These are phyloP conservation scores for Pelochelys cantorii DNA, from an alignment of 2,797 vertebrate genomes.

Conservation along the genomic window DNA sequence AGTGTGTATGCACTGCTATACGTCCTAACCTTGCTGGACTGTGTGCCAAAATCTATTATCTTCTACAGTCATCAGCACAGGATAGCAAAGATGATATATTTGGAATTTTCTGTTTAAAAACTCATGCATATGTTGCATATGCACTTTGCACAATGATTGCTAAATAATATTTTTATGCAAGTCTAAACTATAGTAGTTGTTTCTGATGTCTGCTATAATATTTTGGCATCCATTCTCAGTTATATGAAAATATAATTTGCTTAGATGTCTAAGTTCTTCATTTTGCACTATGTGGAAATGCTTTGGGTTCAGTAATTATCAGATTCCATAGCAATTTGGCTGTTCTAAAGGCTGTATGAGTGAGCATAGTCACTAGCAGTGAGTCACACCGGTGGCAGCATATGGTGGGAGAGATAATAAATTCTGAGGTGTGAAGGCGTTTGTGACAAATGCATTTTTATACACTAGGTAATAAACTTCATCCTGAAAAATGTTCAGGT, in stretches of 20 bases:
- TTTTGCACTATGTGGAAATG: constrained; percentile 27
- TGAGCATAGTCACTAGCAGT: constrained; percentile 7
- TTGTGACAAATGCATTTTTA: constrained; percentile 53
- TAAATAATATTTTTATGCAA: not conserved
- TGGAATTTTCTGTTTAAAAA: constrained; percentile 7
- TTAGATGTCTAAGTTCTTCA: constrained; percentile 1
- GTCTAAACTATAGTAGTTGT: not conserved
- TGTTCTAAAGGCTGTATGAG: not conserved
- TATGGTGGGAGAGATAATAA: constrained; percentile 39
- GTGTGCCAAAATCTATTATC: not conserved
- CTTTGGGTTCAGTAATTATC: constrained; percentile 1
- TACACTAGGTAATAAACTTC: constrained; percentile 22
- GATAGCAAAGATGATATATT: not conserved
- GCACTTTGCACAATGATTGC: constrained; percentile 3
- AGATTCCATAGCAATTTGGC: constrained; percentile 27
- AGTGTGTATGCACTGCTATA: not conserved
- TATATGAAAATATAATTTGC: constrained; percentile 8
- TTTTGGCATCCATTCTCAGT: constrained; percentile 20
- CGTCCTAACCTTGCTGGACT: not conserved
- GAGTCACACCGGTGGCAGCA: constrained; percentile 38
- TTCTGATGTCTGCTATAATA: constrained; percentile 6
- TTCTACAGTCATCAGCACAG: not conserved
- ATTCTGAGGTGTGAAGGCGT: constrained; percentile 51
- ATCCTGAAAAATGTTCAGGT: constrained; percentile 27
- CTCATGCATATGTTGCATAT: not conserved